Evolutionary conservation across 2,797 vertebrate species (phyloP).

Genomic region (Tokudaia tokunoshimensis): DNA sequence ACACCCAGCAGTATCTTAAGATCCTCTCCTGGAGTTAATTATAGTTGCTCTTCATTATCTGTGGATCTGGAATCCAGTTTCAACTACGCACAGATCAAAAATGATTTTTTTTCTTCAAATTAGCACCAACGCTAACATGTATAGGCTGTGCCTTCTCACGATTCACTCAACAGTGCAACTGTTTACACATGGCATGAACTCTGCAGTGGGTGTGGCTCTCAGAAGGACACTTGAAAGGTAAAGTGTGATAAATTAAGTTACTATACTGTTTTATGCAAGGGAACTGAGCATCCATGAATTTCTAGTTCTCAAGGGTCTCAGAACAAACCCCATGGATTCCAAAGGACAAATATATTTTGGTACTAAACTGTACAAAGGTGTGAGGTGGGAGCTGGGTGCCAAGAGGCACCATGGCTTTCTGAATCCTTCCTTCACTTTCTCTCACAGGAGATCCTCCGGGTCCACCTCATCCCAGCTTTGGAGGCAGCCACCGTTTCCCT

Average conservation of each 20-base stretch:
- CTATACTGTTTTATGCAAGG: not conserved
- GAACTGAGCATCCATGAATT: not conserved
- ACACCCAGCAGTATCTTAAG: not conserved
- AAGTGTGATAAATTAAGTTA: not conserved
- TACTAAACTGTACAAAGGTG: not conserved
- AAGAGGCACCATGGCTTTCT: not conserved
- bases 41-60: not conserved
- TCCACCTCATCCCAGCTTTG: not conserved
- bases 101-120: not conserved
- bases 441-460: not conserved
- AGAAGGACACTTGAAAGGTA: not conserved
- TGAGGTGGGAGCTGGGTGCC: not conserved
- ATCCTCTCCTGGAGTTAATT: not conserved
- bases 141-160: not conserved
- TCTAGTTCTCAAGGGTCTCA: not conserved
- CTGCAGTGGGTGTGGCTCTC: not conserved
- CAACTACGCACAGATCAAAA: not conserved
- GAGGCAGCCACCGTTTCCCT: not conserved
- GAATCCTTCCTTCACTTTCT: not conserved
- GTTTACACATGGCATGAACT: not conserved
- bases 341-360: not conserved
- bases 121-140: not conserved
- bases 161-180: not conserved
- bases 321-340: not conserved
- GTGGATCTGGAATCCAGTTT: not conserved